These are phyloP conservation scores for Aphaenogaster rudis DNA, from an alignment of 1,140 invertebrate genomes.

Conservation along the genomic window DNA sequence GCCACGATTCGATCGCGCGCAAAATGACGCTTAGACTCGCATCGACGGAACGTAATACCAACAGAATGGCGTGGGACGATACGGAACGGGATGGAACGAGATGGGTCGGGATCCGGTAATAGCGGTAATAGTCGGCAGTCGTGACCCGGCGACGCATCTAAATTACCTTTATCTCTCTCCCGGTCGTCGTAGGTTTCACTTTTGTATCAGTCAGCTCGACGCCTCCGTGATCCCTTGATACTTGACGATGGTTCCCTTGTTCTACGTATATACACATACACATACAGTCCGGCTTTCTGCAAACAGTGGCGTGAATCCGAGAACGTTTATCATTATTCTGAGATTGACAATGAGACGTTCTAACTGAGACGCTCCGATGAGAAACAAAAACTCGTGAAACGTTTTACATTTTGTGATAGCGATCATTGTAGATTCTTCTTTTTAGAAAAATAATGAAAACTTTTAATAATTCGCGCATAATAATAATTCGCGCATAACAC, in stretches of 20 bases:
- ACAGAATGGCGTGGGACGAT: constrained; percentile 75
- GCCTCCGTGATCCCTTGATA: constrained; percentile 40
- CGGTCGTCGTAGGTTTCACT: constrained; percentile 74
- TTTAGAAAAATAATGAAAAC: too few species aligned
- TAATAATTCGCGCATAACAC: too few species aligned
- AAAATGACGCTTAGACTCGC: constrained; percentile 63
- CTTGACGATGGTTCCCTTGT: constrained; percentile 7
- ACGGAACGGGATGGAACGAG: constrained; percentile 70
- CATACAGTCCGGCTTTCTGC: constrained; percentile 9
- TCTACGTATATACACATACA: neutral
- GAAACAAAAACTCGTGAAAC: neutral
- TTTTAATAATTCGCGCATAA: too few species aligned
- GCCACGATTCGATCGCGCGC: constrained; percentile 69
- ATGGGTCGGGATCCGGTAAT: constrained; percentile 80
- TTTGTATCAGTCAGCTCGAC: constrained; percentile 72
- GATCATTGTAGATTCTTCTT: neutral
- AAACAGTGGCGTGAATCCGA: constrained; percentile 31
- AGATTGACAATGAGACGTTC: too few species aligned
- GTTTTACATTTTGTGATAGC: neutral
- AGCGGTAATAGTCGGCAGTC: constrained; percentile 80
- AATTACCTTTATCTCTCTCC: constrained; percentile 79
- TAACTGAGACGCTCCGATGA: neutral
- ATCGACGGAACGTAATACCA: constrained; percentile 68
- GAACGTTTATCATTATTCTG: constrained; percentile 25
- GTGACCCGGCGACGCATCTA: constrained; percentile 82